A percentile compares a stretch with the other conserved stretches of the same genome.
These are phyloP conservation scores for Eurystomus gularis DNA, from an alignment of 2,113 vertebrate genomes.

Conservation along the genomic window DNA sequence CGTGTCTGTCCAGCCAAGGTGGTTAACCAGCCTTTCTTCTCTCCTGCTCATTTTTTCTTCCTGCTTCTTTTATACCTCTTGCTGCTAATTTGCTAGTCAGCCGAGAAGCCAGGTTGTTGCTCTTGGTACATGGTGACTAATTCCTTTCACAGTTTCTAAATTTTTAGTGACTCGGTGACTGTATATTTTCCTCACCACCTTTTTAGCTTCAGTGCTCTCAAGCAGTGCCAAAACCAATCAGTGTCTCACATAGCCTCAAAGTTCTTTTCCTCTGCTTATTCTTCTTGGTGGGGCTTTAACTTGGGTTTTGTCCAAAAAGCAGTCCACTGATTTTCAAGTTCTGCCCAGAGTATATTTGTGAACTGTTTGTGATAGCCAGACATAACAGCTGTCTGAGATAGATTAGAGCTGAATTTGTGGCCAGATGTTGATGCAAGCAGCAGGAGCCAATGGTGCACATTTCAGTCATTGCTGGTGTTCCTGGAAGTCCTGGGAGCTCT, in stretches of 20 bases:
- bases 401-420: conserved; percentile 4
- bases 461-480: not conserved
- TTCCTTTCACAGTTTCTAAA: conserved; percentile 4
- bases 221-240: conserved; percentile 7
- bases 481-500: not conserved
- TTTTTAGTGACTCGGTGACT: not conserved
- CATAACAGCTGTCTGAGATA: conserved; percentile 45
- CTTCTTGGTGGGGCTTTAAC: conserved; percentile 11
- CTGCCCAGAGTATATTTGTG: not conserved
- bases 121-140: not conserved
- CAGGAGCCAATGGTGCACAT: accelerated
- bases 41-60: not conserved
- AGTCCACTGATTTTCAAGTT: conserved; percentile 9
- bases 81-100: not conserved
- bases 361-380: conserved; percentile 27
- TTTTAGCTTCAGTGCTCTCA: not conserved
- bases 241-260: not conserved
- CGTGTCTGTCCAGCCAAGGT: accelerated
- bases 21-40: not conserved
- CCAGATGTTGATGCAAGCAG: conserved; percentile 14
- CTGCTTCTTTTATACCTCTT: not conserved
- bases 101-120: not conserved
- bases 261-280: conserved; percentile 18
- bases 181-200: conserved; percentile 7
- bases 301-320: conserved; percentile 27